A percentile compares a stretch with the other conserved stretches of the same genome.
Conservation (phyloP, 2,888 invertebrate species). For the Kuschelorhynchus macadamiae region DNA sequence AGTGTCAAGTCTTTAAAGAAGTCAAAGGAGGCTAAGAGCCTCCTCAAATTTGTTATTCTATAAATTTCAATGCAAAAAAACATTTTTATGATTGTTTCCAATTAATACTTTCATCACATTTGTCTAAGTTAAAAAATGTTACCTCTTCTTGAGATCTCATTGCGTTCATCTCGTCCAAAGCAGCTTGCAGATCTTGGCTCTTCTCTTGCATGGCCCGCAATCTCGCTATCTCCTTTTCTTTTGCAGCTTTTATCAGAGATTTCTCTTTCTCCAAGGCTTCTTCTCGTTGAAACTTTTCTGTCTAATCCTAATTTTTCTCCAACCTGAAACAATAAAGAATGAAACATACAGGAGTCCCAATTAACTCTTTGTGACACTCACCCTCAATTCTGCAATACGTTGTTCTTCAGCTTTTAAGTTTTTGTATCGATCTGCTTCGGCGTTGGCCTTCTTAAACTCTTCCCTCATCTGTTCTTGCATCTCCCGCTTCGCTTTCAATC, state of each 20-base stretch:
- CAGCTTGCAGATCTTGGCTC: conserved; percentile 70
- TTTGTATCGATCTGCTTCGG: conserved; percentile 74
- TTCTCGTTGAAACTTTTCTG: conserved; percentile 74
- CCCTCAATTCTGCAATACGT: conserved; percentile 75
- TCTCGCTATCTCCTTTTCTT: conserved; percentile 75
- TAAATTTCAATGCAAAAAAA: too few species aligned
- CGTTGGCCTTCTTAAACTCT: conserved; percentile 75
- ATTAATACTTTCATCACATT: too few species aligned
- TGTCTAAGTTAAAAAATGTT: too few species aligned
- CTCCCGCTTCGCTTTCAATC: conserved; percentile 71
- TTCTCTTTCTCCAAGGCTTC: conserved; percentile 72
- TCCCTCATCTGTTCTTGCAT: conserved; percentile 72
- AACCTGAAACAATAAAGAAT: conserved; percentile 63
- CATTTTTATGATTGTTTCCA: too few species aligned
- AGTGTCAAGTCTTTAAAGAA: too few species aligned
- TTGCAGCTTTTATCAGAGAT: conserved; percentile 72
- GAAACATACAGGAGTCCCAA: not conserved
- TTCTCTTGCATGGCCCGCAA: conserved; percentile 71
- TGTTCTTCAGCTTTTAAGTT: conserved; percentile 77
- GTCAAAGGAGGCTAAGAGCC: too few species aligned
- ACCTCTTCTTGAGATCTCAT: conserved; percentile 72
- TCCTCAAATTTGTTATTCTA: too few species aligned
- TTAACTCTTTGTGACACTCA: too few species aligned
- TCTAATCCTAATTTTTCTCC: conserved; percentile 68
- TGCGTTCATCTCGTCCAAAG: conserved; percentile 71